Base-by-base conservation (phyloP, 1,140 invertebrate species). In the Microplitis mediator region DNA sequence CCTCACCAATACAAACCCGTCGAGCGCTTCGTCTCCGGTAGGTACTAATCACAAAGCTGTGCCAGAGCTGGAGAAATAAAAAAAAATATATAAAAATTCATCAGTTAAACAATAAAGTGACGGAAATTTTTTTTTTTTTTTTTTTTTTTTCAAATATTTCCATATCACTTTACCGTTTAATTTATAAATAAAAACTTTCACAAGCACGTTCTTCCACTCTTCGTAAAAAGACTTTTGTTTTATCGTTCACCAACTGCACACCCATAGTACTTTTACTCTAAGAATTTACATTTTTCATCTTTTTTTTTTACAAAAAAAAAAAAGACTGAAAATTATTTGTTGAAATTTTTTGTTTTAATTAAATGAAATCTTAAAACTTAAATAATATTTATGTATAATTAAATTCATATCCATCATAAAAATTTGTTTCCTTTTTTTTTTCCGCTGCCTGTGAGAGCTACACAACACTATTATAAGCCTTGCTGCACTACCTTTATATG, bases 1-100 rank as follows among this genome's bases (percentile, higher is more conserved):
- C 92, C 93, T 76, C 93, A 94, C 89, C 93, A 95, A 88, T 95
- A 94, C 89, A 91, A 91, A 78, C 90, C 91, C 77, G 87, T 92
- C 85, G 92, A 93, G 83, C 90, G 91, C 88, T 93, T 93, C 92
- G 91, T 92, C 90, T 92, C 93, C 89, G 92, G 94, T 95, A 92
- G 91, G 93, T 93, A 92, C 87, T 86, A 86, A 85, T 50, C 64
- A 76, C 82, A 76, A 78, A 78, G 52, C 69, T 45, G 69, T 71
- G 39, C 51, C 23, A 62, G 69, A 71, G 54, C 35, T 45, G 50
- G 36, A 72, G 62, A 14, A 51, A 58, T 14, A 64, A 71, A 73
- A 60, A 68, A 61, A 63, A 81, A 78, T 81, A 75, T 72, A 77
- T 61, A 74, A 79, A 82, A 76, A 76, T 74, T 74, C 73, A 80